Conservation (phyloP, 2,113 vertebrate genomes). For the Catharus fuscescens region DNA sequence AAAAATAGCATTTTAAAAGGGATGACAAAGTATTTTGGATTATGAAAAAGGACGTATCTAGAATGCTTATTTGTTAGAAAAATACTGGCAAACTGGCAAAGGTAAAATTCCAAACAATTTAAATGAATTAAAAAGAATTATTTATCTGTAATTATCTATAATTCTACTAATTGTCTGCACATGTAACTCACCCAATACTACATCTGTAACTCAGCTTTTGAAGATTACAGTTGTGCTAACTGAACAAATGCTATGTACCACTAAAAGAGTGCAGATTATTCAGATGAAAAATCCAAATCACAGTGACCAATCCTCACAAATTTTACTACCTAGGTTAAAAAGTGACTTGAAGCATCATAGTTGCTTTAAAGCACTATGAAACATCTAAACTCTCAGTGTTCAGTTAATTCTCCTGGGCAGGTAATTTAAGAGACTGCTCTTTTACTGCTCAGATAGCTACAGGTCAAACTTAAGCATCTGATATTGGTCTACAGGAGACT, state of each 20-base stretch:
- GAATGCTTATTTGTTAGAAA: not conserved
- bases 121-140: not conserved
- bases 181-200: not conserved
- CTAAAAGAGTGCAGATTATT: not conserved
- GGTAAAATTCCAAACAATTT: not conserved
- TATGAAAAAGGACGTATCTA: not conserved
- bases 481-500: not conserved
- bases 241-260: not conserved
- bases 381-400: not conserved
- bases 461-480: not conserved
- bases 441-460: not conserved
- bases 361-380: not conserved
- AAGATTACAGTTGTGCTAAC: not conserved
- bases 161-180: not conserved
- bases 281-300: not conserved
- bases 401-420: not conserved
- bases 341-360: not conserved
- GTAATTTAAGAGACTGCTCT: not conserved
- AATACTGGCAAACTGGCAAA: not conserved
- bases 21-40: not conserved
- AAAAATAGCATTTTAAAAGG: not conserved
- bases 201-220: not conserved
- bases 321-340: not conserved
- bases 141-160: not conserved
- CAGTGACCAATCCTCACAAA: not conserved